These are phyloP conservation scores for Ellobius talpinus DNA, from an alignment of 2,113 vertebrate species.

Conservation along the genomic window DNA sequence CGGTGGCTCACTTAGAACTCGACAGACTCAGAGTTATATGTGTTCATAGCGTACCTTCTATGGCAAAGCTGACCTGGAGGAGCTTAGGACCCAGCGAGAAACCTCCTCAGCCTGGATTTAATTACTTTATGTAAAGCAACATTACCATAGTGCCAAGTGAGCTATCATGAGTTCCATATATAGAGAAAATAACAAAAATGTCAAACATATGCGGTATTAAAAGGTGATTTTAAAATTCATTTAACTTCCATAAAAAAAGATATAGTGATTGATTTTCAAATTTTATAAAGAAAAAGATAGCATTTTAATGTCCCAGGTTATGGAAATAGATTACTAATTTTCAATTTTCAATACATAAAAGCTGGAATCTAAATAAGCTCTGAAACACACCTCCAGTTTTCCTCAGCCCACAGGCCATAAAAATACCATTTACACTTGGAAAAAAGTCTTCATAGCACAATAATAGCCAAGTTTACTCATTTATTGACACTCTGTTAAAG, in stretches of 20 bases:
- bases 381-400: conserved; percentile 45
- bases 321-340: conserved; percentile 58
- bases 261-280: conserved; percentile 57
- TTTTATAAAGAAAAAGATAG: conserved; percentile 51
- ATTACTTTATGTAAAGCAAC: background rate
- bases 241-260: conserved; percentile 55
- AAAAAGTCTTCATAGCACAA: conserved; percentile 37
- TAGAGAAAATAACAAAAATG: conserved; percentile 29
- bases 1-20: background rate
- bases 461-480: conserved; percentile 62
- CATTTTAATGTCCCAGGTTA: conserved; percentile 34
- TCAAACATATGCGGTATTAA: conserved; percentile 33
- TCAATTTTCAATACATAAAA: conserved; percentile 59
- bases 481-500: conserved; percentile 61
- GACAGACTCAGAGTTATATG: background rate
- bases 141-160: background rate
- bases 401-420: conserved; percentile 57
- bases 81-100: background rate
- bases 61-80: background rate
- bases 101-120: conserved; percentile 8
- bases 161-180: background rate
- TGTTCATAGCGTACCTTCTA: background rate
- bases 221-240: conserved; percentile 53
- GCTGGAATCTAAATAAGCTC: conserved; percentile 39
- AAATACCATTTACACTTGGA: conserved; percentile 53